These are phyloP conservation scores for Nyctibius grandis DNA, from an alignment of 2,797 vertebrate genomes.

Conservation along the genomic window DNA sequence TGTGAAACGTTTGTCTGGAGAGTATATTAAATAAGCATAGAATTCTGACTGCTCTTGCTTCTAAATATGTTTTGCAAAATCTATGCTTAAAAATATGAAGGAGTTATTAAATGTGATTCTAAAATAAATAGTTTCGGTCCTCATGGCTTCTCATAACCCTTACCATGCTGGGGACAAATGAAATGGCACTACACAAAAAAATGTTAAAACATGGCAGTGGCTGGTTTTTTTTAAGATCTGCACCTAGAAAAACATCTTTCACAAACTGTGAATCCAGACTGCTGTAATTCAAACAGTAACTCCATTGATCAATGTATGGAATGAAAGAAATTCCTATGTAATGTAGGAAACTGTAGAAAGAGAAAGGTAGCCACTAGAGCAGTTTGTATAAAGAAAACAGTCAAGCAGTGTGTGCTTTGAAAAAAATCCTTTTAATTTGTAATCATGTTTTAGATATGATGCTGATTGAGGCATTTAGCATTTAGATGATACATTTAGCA, in stretches of 20 bases:
- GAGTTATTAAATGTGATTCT: background rate
- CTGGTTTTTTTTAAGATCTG: background rate
- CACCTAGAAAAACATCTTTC: conserved; percentile 33
- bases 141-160: background rate
- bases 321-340: conserved; percentile 59
- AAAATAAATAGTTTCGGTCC: background rate
- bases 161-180: background rate
- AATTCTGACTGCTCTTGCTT: background rate
- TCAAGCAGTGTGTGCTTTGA: conserved; percentile 11
- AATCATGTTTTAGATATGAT: background rate
- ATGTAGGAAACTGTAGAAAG: conserved; percentile 61
- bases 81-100: background rate
- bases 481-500: background rate
- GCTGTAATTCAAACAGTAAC: conserved; percentile 58
- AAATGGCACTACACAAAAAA: background rate
- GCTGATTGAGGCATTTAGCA: background rate
- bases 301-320: conserved; percentile 60
- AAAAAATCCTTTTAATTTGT: background rate
- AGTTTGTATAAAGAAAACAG: conserved; percentile 47
- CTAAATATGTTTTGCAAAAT: background rate
- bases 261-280: background rate
- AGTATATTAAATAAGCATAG: background rate
- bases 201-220: background rate
- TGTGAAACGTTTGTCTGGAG: background rate
- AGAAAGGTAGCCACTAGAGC: conserved; percentile 35